A percentile compares a stretch with the other conserved stretches of the same genome.
phyloP scores from a whole-genome alignment of 2,797 vertebrate species.

The Macrochelys suwanniensis region DNA sequence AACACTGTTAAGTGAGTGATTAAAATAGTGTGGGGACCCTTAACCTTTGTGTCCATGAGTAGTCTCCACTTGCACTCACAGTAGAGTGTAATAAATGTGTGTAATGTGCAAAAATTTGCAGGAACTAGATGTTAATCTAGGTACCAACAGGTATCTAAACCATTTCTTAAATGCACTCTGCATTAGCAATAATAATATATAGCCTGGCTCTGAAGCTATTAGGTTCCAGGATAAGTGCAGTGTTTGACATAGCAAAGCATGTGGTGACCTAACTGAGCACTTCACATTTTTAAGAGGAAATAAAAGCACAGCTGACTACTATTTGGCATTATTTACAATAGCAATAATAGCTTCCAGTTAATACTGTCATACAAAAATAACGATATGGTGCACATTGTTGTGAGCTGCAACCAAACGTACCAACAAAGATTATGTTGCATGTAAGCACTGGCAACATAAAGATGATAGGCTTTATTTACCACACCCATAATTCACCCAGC shows the following conservation, averaged over 20 bases:
- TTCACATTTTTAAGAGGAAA: accelerated
- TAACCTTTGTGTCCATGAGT: accelerated
- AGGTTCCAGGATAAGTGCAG: accelerated
- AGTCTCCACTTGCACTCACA: not conserved
- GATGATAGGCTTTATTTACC: not conserved
- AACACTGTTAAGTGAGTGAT: accelerated
- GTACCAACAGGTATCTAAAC: accelerated
- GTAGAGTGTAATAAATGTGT: not conserved
- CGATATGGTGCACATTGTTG: accelerated
- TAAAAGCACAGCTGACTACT: not conserved
- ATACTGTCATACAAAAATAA: not conserved
- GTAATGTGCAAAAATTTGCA: not conserved
- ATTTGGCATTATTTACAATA: not conserved
- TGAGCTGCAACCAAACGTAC: not conserved
- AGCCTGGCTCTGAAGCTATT: accelerated
- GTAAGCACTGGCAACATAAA: not conserved
- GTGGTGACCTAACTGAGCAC: not conserved
- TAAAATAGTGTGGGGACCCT: not conserved
- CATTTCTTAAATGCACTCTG: not conserved
- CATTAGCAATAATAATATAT: not conserved
- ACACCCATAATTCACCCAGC: not conserved
- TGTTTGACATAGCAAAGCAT: accelerated
- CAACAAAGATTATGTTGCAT: not conserved
- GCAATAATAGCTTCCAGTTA: not conserved
- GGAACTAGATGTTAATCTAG: not conserved